Conservation (phyloP, 2,113 vertebrate species). For the Sapajus apella region DNA sequence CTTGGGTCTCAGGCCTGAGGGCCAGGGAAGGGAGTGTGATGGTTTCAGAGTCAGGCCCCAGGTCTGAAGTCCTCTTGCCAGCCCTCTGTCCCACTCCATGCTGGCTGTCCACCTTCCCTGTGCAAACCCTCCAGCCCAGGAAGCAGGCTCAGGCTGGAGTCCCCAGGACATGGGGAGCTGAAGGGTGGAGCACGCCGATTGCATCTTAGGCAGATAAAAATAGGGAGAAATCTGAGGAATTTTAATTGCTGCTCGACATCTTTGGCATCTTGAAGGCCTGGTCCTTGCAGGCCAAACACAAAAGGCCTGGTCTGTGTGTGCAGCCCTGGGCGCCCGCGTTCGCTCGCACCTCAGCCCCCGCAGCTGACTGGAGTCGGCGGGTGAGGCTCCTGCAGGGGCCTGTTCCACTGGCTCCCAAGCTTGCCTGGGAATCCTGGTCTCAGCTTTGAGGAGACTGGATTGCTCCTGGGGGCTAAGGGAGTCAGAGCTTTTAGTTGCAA, state of each 20-base stretch:
- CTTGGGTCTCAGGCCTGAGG: background rate
- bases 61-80: background rate
- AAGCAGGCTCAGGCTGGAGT: background rate
- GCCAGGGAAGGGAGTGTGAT: background rate
- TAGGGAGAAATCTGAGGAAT: constrained; percentile 58
- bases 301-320: background rate
- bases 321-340: background rate
- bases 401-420: background rate
- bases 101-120: background rate
- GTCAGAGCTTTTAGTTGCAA: background rate
- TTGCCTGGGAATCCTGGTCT: background rate
- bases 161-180: background rate
- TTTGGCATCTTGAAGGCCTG: constrained; percentile 46
- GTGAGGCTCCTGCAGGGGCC: background rate
- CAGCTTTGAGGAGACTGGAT: background rate
- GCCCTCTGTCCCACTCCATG: background rate
- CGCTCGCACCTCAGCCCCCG: background rate
- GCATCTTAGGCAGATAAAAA: constrained; percentile 31
- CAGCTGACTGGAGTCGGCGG: background rate
- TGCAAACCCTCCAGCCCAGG: background rate
- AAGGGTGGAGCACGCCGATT: background rate
- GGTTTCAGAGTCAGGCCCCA: background rate
- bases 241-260: constrained; percentile 57
- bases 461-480: background rate
- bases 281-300: rapidly evolving